phyloP scores from a whole-genome alignment of 1,140 invertebrate genomes.

The Drosophila trapezifrons region DNA sequence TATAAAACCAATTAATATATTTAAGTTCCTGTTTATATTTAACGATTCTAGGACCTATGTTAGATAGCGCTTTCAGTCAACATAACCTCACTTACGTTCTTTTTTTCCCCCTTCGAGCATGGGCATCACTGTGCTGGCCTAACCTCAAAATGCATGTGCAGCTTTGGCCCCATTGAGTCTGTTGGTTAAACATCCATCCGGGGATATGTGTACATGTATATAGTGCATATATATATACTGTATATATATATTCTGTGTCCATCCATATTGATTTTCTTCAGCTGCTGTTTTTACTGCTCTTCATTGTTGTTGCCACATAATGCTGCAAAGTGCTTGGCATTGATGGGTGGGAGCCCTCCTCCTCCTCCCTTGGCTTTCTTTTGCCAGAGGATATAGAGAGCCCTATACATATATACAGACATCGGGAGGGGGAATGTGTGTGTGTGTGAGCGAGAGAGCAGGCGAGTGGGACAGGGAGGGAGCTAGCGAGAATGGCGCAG shows the following conservation, averaged over 20 bases:
- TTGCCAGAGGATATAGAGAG: slow-evolving; percentile 30
- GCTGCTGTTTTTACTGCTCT: slow-evolving; percentile 42
- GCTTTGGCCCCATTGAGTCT: slow-evolving; percentile 18
- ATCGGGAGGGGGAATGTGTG: neutral
- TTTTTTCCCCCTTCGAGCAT: neutral
- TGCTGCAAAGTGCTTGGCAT: slow-evolving; percentile 61
- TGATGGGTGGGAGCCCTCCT: slow-evolving; percentile 9
- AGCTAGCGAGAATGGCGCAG: slow-evolving; percentile 44
- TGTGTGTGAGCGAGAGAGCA: neutral
- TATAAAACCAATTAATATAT: neutral
- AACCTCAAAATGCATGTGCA: slow-evolving; percentile 11
- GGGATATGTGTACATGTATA: slow-evolving; percentile 7
- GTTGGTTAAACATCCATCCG: neutral
- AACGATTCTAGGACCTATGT: neutral
- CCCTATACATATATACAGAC: slow-evolving; percentile 1
- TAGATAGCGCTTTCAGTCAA: neutral
- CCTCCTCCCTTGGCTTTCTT: slow-evolving; percentile 5
- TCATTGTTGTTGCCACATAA: slow-evolving; percentile 54
- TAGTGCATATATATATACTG: neutral
- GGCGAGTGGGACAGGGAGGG: neutral
- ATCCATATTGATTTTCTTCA: slow-evolving; percentile 75
- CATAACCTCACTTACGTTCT: neutral
- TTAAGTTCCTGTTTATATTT: neutral
- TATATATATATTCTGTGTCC: slow-evolving; percentile 48
- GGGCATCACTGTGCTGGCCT: neutral